A percentile compares a stretch with the other conserved stretches of the same genome.
Conservation (phyloP, 2,113 vertebrate genomes). For the Cyprinus carpio region DNA sequence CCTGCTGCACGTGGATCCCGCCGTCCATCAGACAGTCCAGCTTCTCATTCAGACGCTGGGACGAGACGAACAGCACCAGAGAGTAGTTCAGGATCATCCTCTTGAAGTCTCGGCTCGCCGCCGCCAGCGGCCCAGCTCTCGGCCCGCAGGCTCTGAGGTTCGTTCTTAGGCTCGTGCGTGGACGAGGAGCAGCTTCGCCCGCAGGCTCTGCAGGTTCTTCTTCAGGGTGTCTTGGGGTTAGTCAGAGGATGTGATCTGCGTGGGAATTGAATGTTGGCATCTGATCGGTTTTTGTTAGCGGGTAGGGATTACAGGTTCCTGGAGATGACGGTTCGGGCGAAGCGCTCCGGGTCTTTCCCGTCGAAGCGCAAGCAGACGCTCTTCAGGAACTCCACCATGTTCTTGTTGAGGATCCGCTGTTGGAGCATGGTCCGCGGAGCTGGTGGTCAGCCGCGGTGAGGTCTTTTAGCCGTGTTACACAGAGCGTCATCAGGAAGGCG, state of each 20-base stretch:
- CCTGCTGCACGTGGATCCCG: slow-evolving; percentile 70
- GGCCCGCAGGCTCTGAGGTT: slow-evolving; percentile 63
- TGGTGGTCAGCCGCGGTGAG: slow-evolving; percentile 76
- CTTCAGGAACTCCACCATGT: slow-evolving; percentile 73
- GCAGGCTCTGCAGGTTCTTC: slow-evolving; percentile 70
- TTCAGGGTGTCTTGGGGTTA: slow-evolving; percentile 73
- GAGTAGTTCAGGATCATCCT: slow-evolving; percentile 69
- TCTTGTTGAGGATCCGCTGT: slow-evolving; percentile 75
- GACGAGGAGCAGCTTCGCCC: no score
- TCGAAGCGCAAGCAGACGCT: slow-evolving; percentile 66
- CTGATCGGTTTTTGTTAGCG: slow-evolving; percentile 78
- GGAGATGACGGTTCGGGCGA: slow-evolving; percentile 73
- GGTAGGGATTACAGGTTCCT: slow-evolving; percentile 80
- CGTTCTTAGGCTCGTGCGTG: no score
- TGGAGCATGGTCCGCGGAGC: slow-evolving; percentile 80
- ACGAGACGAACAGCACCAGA: slow-evolving; percentile 69
- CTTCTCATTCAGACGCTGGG: slow-evolving; percentile 73
- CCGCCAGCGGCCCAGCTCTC: slow-evolving; percentile 69
- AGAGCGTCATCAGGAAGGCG: slow-evolving; percentile 76
- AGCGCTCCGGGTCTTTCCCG: slow-evolving; percentile 67
- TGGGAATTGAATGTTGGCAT: slow-evolving; percentile 71
- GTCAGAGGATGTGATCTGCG: slow-evolving; percentile 73
- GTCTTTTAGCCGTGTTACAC: slow-evolving; percentile 70
- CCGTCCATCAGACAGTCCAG: slow-evolving; percentile 73
- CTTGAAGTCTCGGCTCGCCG: slow-evolving; percentile 64